A percentile compares a stretch with the other conserved stretches of the same genome.
Conservation (phyloP, 2,888 invertebrate species). For the Andrena camellia region DNA sequence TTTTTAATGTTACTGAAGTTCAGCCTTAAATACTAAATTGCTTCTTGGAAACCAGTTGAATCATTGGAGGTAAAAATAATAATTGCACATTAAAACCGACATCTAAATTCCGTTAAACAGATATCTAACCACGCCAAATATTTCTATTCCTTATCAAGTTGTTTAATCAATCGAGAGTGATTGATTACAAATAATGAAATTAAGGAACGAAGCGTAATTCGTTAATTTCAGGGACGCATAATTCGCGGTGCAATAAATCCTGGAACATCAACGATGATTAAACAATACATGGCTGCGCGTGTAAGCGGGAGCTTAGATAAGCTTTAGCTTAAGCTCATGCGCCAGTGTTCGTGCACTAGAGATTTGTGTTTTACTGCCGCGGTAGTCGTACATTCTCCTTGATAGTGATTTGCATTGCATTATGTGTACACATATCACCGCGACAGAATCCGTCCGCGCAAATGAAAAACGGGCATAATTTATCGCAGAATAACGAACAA, state of each 20-base stretch:
- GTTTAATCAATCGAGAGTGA: neutral
- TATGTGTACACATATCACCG: conserved; percentile 24
- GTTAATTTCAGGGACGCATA: conserved; percentile 38
- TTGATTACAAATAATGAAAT: neutral
- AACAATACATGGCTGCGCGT: conserved; percentile 65
- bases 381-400: conserved; percentile 57
- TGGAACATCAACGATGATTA: conserved; percentile 68
- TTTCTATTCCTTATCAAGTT: neutral
- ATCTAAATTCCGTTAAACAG: too few species aligned
- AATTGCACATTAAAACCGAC: too few species aligned
- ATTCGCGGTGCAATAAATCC: conserved; percentile 59
- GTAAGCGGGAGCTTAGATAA: conserved; percentile 70
- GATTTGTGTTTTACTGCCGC: conserved; percentile 63
- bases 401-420: conserved; percentile 51
- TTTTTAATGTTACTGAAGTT: too few species aligned
- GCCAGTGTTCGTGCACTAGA: conserved; percentile 59
- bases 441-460: neutral
- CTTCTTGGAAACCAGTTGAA: too few species aligned
- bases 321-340: conserved; percentile 66
- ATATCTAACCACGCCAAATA: too few species aligned
- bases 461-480: conserved; percentile 6
- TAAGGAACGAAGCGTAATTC: conserved; percentile 5
- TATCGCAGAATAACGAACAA: neutral
- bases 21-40: too few species aligned
- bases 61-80: too few species aligned